A percentile compares a stretch with the other conserved stretches of the same genome.
phyloP scores from a whole-genome alignment of 2,113 vertebrate species.

The Sceloporus tristichus region DNA sequence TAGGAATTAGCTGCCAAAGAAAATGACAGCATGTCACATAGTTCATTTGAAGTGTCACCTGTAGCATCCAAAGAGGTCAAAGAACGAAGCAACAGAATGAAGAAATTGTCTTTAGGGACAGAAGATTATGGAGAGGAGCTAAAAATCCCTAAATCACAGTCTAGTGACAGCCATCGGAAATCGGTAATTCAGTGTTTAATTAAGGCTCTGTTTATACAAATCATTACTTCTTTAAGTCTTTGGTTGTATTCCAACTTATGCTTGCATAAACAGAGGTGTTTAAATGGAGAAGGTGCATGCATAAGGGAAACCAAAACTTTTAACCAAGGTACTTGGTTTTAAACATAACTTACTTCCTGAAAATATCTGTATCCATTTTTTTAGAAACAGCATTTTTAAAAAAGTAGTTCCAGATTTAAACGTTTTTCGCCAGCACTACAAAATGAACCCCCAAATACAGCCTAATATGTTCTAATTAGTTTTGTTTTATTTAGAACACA shows the following conservation, averaged over 20 bases:
- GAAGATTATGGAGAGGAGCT: slow-evolving; percentile 78
- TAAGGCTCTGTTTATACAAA: slow-evolving; percentile 33
- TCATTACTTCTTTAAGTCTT: slow-evolving; percentile 2
- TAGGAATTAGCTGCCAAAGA: slow-evolving; percentile 79
- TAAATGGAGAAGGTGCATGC: not conserved
- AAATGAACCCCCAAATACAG: not conserved
- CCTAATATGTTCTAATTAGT: not conserved
- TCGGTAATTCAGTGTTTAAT: slow-evolving; percentile 70
- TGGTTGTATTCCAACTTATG: not conserved
- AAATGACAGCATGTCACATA: slow-evolving; percentile 81
- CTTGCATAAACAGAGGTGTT: not conserved
- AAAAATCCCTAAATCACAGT: slow-evolving; percentile 78
- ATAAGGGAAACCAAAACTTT: not conserved
- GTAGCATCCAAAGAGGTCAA: slow-evolving; percentile 75
- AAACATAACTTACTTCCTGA: not conserved
- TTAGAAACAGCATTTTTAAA: not conserved
- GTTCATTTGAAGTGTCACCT: slow-evolving; percentile 79
- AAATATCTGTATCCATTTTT: not conserved
- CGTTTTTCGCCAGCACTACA: rapidly evolving
- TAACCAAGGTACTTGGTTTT: not conserved
- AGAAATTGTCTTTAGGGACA: slow-evolving; percentile 75
- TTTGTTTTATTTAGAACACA: too few relatives aligned
- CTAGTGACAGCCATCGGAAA: slow-evolving; percentile 76
- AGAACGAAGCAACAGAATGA: slow-evolving; percentile 79
- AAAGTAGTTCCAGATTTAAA: not conserved